Evolutionary conservation across 2,797 vertebrate genomes (phyloP), one percentile per base, ranked within the genome.

Genomic region (Chelon labrosus): DNA sequence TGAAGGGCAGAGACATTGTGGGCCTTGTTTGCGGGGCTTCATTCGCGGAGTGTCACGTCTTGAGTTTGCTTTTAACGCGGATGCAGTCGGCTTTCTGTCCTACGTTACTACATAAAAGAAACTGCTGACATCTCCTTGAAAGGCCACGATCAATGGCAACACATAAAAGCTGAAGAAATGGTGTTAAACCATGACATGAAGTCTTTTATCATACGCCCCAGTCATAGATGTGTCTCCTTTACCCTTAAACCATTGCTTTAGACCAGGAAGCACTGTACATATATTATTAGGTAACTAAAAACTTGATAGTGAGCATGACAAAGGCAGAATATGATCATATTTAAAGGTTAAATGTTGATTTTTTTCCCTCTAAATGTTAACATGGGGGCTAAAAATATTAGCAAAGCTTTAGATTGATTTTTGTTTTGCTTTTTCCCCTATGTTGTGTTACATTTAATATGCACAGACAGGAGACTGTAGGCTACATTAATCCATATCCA

Each of bases 21-120:
- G 70, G 79, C 64, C 63, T 63, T 42, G 62, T 75, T 49, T 38
- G 31, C 17, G 17, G 9, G 44, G 25, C 70, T 63, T 60, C 12
- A 13, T 9, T 35, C 6, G 10, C 31, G 35, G 11, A 37, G 16
- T 37, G n/a, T 69, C 39, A 42, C 44, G 55, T n/a, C 54, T 19
- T 44, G 5, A n/a, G 16, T 54, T 60, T 17, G 31, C 12, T 14
- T 69, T 5, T 2, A 16, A 22, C 38, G n/a, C 35, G 14, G 12
- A 44, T 12, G 4, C 54, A 2, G 14, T 55, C 14, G 3, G 27
- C 2, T 37, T 5, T 60, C 3, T 35, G 11, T 56, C n/a, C 31
- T 17, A 73, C 25, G 9, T 66, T 1, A 44, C 19, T 54, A 53
- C 17, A 10, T 22, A 27, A 27, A 27, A 27, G 10, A 12, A 41